Base-by-base conservation (phyloP, 1,140 invertebrate species). In the Papilio dardanus region DNA sequence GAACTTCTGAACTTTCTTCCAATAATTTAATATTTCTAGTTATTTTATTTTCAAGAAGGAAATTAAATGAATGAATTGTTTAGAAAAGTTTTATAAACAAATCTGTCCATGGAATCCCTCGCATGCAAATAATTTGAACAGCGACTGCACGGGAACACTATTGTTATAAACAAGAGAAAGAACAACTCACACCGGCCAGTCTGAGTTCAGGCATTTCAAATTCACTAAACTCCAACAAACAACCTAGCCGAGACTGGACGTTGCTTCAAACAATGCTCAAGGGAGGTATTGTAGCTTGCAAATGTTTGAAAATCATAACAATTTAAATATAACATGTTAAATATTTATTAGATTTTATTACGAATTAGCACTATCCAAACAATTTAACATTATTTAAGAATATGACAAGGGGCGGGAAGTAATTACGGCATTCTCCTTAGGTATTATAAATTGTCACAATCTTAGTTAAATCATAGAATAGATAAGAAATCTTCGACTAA, bases 221-320 rank as follows among this genome's bases (percentile, higher is more conserved):
- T 58, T 58, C 24, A 58, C 54, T 58, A 58, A 54, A 58, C 10
- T 58, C 54, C 14, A 58, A 58, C 54, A 58, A 58, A 58, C 54
- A 28, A 28, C 54, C 21, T 54, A 30, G 54, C 10, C 1, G 21
- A 12, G 19, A 62, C 54, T 62, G 24, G 10, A 58, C 54, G 54
- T 24, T 28, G 21, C 14, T 14, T 7, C 21, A 12, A 54, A 54
- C 50, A 54, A 12, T 54, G 21, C 50, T 21, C 8, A 24, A 28
- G 54, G 12, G 54, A 62, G 3, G 30, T 62, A 14, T 5, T 28
- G 0, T 58, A 16, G 5, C 42, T 28, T 28, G 21, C 24, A 62
- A 62, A 10, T 24, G 21, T 24, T 54, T 54, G 21, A 28, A 14
- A 28, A n/a, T 19, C 5, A 62, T 62, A 28, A 28, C 54, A 4